Conservation (phyloP, 53 echinoderm and acorn worm species). For the Astropecten irregularis region DNA sequence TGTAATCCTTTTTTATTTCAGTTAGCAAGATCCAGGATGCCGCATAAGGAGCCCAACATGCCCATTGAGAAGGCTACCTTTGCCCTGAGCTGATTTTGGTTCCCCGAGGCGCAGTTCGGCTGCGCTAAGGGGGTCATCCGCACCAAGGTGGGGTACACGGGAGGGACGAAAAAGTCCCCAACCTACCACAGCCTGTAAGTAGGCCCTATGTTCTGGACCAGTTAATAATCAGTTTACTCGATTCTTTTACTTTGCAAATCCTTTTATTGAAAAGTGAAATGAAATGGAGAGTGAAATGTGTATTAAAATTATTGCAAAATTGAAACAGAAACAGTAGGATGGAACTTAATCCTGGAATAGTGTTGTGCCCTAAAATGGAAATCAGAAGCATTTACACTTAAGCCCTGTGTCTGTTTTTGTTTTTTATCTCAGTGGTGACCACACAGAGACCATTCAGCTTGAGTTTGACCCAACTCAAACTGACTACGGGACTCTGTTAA, state of each 20-base stretch:
- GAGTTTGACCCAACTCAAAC: constrained; percentile 87
- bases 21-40: constrained; percentile 59
- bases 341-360: too few species aligned
- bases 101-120: constrained; percentile 99
- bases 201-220: too few species aligned
- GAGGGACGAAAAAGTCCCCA: constrained; percentile 90
- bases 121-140: constrained; percentile 89
- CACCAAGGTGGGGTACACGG: constrained; percentile 95
- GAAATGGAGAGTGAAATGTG: too few species aligned
- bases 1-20: too few species aligned
- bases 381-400: too few species aligned
- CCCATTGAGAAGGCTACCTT: constrained; percentile 87
- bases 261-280: too few species aligned
- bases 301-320: too few species aligned
- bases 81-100: constrained; percentile 99
- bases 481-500: constrained; percentile 71
- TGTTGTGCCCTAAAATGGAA: too few species aligned
- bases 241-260: too few species aligned
- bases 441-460: constrained; percentile 92
- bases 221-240: too few species aligned
- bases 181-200: constrained; percentile 97
- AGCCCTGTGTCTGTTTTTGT: too few species aligned
- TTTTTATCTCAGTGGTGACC: constrained; percentile 98
- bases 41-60: constrained; percentile 66
- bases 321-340: too few species aligned